A percentile compares a stretch with the other conserved stretches of the same genome.
These are phyloP conservation scores for Hesperophylax magnus DNA, from an alignment of 1,140 invertebrate species.

Conservation along the genomic window DNA sequence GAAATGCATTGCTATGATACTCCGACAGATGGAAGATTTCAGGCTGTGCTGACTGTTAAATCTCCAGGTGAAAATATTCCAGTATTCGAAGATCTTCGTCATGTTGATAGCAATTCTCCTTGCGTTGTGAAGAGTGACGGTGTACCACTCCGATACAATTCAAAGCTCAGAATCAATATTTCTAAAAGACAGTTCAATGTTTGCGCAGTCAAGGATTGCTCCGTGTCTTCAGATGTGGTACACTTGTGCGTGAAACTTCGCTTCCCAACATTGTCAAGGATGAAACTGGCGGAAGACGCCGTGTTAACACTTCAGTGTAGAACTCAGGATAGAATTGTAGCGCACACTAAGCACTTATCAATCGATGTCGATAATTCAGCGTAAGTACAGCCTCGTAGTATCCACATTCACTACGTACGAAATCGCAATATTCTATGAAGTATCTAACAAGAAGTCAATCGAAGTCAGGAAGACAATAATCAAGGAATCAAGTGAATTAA, in stretches of 20 bases:
- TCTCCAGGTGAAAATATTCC: constrained; percentile 51
- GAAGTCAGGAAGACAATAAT: no score
- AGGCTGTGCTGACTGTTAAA: constrained; percentile 52
- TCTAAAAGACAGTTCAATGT: constrained; percentile 44
- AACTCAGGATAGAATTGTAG: constrained; percentile 72
- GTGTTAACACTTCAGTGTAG: constrained; percentile 76
- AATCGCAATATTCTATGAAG: no score
- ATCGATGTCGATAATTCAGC: constrained; percentile 65
- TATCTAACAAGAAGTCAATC: no score
- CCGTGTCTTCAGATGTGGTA: constrained; percentile 20
- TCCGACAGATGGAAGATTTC: constrained; percentile 52
- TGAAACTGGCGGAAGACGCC: constrained; percentile 75
- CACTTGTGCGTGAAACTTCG: constrained; percentile 73
- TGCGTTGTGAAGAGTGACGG: constrained; percentile 46
- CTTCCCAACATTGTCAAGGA: constrained; percentile 73
- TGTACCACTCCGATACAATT: constrained; percentile 42
- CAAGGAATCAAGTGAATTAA: no score
- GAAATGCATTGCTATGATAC: constrained; percentile 56
- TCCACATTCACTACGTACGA: no score
- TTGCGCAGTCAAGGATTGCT: constrained; percentile 54
- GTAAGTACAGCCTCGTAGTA: constrained; percentile 59
- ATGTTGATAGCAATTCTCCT: constrained; percentile 2
- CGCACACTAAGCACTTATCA: constrained; percentile 71
- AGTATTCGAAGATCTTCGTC: constrained; percentile 46
- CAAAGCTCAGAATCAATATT: constrained; percentile 51